A percentile compares a stretch with the other conserved stretches of the same genome.
These are phyloP conservation scores for Leptopilina syphax DNA, from an alignment of 2,888 invertebrate genomes.

Conservation along the genomic window DNA sequence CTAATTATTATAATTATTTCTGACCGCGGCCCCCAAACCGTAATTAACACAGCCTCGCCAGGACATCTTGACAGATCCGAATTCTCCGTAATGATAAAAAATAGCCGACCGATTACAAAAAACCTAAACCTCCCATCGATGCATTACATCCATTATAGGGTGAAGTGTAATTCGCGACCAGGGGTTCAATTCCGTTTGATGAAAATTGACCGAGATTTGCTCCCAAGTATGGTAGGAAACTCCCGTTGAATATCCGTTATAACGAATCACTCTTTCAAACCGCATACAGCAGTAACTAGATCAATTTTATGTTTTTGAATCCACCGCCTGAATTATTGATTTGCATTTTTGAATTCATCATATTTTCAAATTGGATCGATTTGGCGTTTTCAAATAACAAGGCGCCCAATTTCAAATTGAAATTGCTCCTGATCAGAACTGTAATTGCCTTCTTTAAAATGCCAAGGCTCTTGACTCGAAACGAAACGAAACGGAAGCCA, in stretches of 20 bases:
- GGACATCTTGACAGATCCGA: slow-evolving; percentile 76
- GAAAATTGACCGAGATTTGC: slow-evolving; percentile 26
- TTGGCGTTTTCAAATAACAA: slow-evolving; percentile 7
- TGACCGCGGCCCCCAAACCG: slow-evolving; percentile 67
- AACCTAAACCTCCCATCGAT: slow-evolving; percentile 18
- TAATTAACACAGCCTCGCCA: slow-evolving; percentile 74
- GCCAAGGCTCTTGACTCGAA: background rate
- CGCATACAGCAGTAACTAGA: slow-evolving; percentile 6
- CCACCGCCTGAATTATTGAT: slow-evolving; percentile 24
- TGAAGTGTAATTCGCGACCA: slow-evolving; percentile 37
- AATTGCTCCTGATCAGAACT: slow-evolving; percentile 15
- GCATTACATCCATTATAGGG: slow-evolving; percentile 12
- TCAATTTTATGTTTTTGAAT: slow-evolving; percentile 27
- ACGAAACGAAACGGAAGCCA: slow-evolving; percentile 24
- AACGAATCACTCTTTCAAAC: background rate
- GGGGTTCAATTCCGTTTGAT: slow-evolving; percentile 25
- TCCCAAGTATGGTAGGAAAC: background rate
- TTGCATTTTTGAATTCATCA: slow-evolving; percentile 4
- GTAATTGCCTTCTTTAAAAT: slow-evolving; percentile 23
- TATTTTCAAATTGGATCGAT: slow-evolving; percentile 9
- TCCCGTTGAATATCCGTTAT: slow-evolving; percentile 21
- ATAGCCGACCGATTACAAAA: slow-evolving; percentile 62
- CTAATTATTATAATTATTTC: slow-evolving; percentile 77
- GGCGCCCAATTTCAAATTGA: slow-evolving; percentile 18
- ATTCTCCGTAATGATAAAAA: slow-evolving; percentile 74